Evolutionary conservation across 2,797 vertebrate species (phyloP).

Genomic region (Oryzias sinensis): DNA sequence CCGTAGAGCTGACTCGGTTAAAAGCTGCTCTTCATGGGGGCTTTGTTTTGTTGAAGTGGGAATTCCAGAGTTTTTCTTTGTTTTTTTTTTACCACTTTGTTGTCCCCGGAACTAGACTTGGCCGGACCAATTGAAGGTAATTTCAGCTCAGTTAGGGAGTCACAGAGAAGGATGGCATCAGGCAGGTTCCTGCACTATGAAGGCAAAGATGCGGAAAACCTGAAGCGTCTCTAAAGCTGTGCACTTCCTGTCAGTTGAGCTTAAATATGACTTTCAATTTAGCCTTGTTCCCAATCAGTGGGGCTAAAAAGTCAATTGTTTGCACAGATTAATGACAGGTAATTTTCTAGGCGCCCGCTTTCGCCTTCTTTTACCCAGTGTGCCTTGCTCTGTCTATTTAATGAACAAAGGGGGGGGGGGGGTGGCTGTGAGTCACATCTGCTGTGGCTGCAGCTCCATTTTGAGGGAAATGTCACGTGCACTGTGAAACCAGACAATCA

Average conservation of each 20-base stretch:
- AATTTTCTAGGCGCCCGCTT: constrained; percentile 58
- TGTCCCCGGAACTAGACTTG: constrained; percentile 33
- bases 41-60: constrained; percentile 56
- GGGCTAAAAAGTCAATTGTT: constrained; percentile 73
- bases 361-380: constrained; percentile 66
- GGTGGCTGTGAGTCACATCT: constrained; percentile 28
- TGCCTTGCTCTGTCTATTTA: constrained; percentile 78
- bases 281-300: constrained; percentile 58
- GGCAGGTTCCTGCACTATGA: constrained; percentile 28
- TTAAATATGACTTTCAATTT: constrained; percentile 76
- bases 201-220: constrained; percentile 59
- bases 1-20: constrained; percentile 31
- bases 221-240: constrained; percentile 41
- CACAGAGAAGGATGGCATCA: constrained; percentile 23
- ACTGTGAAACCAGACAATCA: constrained; percentile 69
- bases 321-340: constrained; percentile 76
- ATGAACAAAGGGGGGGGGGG: constrained; percentile 44
- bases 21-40: constrained; percentile 42
- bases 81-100: constrained; percentile 4
- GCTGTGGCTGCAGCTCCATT: constrained; percentile 23
- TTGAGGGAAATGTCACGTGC: constrained; percentile 47
- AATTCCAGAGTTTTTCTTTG: constrained; percentile 42
- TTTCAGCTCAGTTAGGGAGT: constrained; percentile 48
- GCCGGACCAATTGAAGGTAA: constrained; percentile 55
- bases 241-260: constrained; percentile 49